phyloP scores from a whole-genome alignment of 2,888 invertebrate genomes.

The Limnephilus rhombicus region DNA sequence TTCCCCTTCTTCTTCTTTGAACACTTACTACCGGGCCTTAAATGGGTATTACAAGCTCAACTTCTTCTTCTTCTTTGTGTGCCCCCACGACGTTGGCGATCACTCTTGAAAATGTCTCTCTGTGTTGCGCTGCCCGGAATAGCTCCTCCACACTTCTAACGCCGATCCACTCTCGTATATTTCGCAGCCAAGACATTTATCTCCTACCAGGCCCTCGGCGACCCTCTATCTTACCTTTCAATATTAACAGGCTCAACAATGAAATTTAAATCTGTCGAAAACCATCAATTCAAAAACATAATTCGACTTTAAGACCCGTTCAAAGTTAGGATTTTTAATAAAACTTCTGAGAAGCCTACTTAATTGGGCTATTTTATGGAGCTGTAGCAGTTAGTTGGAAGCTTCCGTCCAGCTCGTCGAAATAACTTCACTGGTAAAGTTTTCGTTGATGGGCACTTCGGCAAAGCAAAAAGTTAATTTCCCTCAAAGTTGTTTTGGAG shows the following conservation, averaged over 20 bases:
- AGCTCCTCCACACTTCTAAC: too few species aligned
- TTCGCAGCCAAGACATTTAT: too few species aligned
- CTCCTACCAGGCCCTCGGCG: too few species aligned
- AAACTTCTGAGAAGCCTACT: neutral
- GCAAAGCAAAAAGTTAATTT: constrained; percentile 39
- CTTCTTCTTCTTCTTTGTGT: too few species aligned
- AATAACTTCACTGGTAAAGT: constrained; percentile 26
- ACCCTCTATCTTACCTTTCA: too few species aligned
- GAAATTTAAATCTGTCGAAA: neutral
- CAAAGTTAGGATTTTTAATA: neutral
- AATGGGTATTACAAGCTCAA: neutral
- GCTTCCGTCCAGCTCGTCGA: neutral
- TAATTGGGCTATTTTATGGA: neutral
- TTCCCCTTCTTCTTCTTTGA: too few species aligned
- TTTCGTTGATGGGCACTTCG: neutral
- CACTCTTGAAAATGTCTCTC: too few species aligned
- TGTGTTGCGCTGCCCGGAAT: too few species aligned
- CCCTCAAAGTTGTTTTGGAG: constrained; percentile 22
- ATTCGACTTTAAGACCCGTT: neutral
- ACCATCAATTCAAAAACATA: neutral
- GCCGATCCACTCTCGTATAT: too few species aligned
- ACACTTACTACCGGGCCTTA: too few species aligned
- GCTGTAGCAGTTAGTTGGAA: neutral
- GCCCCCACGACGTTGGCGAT: too few species aligned
- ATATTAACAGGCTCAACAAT: neutral